These are phyloP conservation scores for Onychorhynchus coronatus DNA, from an alignment of 2,113 vertebrate genomes.

Conservation along the genomic window DNA sequence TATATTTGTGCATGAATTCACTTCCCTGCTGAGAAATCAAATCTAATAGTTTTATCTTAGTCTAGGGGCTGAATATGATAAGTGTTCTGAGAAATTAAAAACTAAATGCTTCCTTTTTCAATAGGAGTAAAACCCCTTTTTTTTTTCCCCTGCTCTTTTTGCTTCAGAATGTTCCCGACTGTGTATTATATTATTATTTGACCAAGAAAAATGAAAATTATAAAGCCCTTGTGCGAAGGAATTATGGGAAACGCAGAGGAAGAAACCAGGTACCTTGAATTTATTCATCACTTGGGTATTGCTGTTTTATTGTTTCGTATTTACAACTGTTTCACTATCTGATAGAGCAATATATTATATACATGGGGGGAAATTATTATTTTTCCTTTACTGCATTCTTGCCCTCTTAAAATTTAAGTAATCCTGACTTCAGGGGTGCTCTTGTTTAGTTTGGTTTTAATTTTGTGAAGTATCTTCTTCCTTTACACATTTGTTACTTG, in stretches of 20 bases:
- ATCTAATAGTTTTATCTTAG: not conserved
- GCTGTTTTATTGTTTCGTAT: not conserved
- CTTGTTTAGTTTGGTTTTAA: not conserved
- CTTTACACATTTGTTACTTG: not conserved
- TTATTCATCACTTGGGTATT: not conserved
- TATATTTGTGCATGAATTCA: not conserved
- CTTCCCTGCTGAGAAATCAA: not conserved
- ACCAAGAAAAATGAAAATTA: slow-evolving; percentile 99
- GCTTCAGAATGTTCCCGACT: slow-evolving; percentile 92
- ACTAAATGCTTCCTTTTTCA: not conserved
- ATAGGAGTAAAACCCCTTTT: not conserved
- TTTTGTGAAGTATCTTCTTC: not conserved
- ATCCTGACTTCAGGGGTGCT: not conserved
- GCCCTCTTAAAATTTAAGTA: not conserved
- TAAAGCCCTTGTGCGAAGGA: slow-evolving; percentile 94
- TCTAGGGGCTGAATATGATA: not conserved
- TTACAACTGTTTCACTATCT: not conserved
- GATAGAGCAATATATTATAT: not conserved
- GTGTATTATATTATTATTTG: slow-evolving; percentile 97
- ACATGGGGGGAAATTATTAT: not conserved
- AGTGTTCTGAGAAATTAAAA: not conserved
- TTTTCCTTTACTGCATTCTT: not conserved
- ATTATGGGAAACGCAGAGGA: slow-evolving; percentile 91
- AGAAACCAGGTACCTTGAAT: slow-evolving; percentile 87
- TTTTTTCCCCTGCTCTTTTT: not conserved